These are phyloP conservation scores for Spodoptera littoralis DNA, from an alignment of 2,888 invertebrate species.

Conservation along the genomic window DNA sequence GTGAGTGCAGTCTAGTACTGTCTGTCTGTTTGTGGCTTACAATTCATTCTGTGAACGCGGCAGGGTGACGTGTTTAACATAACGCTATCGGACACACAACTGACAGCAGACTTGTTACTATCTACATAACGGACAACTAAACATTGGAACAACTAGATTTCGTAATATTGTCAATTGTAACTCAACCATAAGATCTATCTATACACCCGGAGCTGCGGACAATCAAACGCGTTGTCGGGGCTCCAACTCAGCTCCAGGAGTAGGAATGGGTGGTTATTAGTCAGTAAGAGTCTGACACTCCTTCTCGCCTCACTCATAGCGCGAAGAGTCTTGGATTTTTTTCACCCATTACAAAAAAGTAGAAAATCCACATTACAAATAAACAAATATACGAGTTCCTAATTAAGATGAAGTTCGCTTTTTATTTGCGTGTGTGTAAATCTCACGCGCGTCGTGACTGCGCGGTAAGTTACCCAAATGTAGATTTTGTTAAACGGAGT, in stretches of 20 bases:
- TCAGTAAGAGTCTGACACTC: too few relatives aligned
- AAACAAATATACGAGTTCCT: slow-evolving; percentile 13
- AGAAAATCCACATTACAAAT: neutral
- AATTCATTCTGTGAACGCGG: neutral
- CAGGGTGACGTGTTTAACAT: slow-evolving; percentile 17
- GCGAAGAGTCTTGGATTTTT: too few relatives aligned
- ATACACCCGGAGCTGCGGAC: too few relatives aligned
- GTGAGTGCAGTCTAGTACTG: too few relatives aligned
- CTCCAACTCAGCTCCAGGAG: too few relatives aligned
- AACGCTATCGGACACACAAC: slow-evolving; percentile 6
- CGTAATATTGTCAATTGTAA: slow-evolving; percentile 14
- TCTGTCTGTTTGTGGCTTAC: neutral
- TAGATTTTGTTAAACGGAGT: neutral
- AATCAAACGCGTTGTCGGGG: too few relatives aligned
- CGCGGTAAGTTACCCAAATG: slow-evolving; percentile 7
- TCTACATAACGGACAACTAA: slow-evolving; percentile 4
- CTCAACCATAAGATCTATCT: too few relatives aligned
- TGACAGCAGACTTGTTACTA: slow-evolving; percentile 25
- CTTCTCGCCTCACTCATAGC: too few relatives aligned
- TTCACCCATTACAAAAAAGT: too few relatives aligned
- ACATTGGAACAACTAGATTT: slow-evolving; percentile 30
- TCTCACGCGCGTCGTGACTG: slow-evolving; percentile 8
- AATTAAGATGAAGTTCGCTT: slow-evolving; percentile 33
- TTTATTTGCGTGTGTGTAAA: slow-evolving; percentile 27
- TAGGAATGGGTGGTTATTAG: too few relatives aligned